These are phyloP conservation scores for Stichopus chloronotus DNA, from an alignment of 35 echinoderm and acorn worm species.

Conservation along the genomic window DNA sequence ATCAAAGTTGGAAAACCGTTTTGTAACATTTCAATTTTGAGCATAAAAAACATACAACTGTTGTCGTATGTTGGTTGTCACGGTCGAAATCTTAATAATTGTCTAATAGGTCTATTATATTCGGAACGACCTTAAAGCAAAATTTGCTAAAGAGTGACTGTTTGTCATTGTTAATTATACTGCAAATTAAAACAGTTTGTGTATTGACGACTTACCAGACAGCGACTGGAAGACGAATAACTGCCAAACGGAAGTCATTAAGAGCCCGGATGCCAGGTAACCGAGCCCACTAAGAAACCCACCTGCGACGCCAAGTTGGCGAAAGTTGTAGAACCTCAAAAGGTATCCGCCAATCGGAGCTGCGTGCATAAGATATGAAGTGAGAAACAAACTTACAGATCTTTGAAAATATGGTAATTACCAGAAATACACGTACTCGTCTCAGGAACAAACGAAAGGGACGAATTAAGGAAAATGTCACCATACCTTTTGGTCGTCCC, in stretches of 20 bases:
- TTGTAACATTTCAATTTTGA: too few species aligned
- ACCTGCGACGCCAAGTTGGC: conserved; percentile 17
- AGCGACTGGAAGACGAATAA: conserved; percentile 15
- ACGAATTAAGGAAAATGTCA: too few species aligned
- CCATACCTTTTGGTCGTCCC: too few species aligned
- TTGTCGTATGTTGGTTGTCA: too few species aligned
- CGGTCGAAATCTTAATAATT: too few species aligned
- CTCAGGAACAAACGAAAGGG: not conserved
- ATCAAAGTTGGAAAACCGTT: too few species aligned
- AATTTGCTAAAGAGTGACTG: too few species aligned
- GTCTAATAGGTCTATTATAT: too few species aligned
- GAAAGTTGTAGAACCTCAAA: conserved; percentile 22
- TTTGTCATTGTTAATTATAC: too few species aligned
- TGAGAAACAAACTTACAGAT: not conserved
- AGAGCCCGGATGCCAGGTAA: not conserved
- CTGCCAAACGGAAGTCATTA: conserved; percentile 23
- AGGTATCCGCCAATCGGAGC: conserved; percentile 24
- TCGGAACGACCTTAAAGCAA: too few species aligned
- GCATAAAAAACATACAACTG: too few species aligned
- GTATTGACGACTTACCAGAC: not conserved
- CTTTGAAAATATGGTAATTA: not conserved
- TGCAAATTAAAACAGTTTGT: too few species aligned
- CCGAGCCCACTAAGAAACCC: conserved; percentile 33
- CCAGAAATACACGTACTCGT: not conserved
- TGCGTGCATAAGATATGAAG: not conserved